phyloP scores from a whole-genome alignment of 2,888 invertebrate genomes.

The Andrena haemorrhoa region DNA sequence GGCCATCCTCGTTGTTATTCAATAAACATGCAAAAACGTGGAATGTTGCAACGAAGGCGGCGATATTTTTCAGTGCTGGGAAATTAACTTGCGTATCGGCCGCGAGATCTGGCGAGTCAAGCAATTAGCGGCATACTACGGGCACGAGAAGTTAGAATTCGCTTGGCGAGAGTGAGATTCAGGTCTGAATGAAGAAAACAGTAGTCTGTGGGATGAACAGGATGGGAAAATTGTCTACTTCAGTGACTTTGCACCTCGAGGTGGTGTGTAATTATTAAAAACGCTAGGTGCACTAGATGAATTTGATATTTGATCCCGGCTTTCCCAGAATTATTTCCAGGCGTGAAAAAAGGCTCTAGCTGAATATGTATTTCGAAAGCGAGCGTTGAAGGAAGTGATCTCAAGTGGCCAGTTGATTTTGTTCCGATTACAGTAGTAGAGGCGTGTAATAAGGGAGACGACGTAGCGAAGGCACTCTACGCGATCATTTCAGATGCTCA shows the following conservation, averaged over 20 bases:
- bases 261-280: not conserved
- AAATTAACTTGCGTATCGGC: not conserved
- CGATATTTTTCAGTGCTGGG: not conserved
- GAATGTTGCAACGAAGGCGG: not conserved
- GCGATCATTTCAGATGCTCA: too few species aligned
- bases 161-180: not conserved
- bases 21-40: slow-evolving; percentile 8
- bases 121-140: not conserved
- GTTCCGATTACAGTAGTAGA: too few species aligned
- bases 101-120: not conserved
- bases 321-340: too few species aligned
- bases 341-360: too few species aligned
- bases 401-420: too few species aligned
- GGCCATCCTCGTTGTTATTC: slow-evolving; percentile 15
- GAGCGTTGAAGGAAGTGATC: too few species aligned
- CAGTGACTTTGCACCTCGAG: not conserved
- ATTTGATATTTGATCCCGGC: too few species aligned
- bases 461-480: too few species aligned
- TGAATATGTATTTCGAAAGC: too few species aligned
- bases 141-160: not conserved
- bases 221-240: not conserved
- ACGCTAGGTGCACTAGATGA: not conserved
- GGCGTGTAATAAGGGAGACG: too few species aligned
- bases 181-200: too few species aligned
- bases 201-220: not conserved